These are phyloP conservation scores for Campoletis raptor DNA, from an alignment of 2,888 invertebrate genomes.

Conservation along the genomic window DNA sequence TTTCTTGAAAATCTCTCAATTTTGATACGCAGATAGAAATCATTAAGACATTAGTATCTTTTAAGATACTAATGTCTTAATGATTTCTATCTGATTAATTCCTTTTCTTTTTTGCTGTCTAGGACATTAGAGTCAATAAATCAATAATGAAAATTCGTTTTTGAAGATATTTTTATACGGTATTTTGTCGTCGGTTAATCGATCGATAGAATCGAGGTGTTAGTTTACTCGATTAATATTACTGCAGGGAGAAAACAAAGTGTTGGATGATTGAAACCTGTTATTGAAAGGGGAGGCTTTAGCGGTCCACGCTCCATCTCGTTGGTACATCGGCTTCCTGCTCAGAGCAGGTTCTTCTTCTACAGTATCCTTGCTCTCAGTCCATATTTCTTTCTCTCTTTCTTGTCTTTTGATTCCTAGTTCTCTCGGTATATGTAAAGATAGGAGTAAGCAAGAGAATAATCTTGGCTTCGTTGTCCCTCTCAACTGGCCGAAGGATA, in stretches of 20 bases:
- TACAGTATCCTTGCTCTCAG: slow-evolving; percentile 30
- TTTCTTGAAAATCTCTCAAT: too few relatives aligned
- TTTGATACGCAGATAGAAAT: too few relatives aligned
- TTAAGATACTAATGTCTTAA: too few relatives aligned
- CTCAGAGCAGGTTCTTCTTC: slow-evolving; percentile 64
- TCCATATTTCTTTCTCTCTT: slow-evolving; percentile 23
- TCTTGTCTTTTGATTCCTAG: neutral
- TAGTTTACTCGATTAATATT: slow-evolving; percentile 32
- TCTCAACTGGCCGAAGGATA: slow-evolving; percentile 56
- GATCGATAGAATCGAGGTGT: slow-evolving; percentile 27
- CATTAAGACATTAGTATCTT: too few relatives aligned
- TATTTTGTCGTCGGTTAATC: neutral
- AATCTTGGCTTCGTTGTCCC: slow-evolving; percentile 37
- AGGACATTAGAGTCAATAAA: neutral
- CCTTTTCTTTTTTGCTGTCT: too few relatives aligned
- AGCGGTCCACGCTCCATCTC: slow-evolving; percentile 49
- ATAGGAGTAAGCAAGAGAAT: neutral
- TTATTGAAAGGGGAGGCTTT: slow-evolving; percentile 42
- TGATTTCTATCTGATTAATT: too few relatives aligned
- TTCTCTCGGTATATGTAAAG: neutral
- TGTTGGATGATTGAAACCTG: slow-evolving; percentile 51
- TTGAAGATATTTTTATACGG: neutral
- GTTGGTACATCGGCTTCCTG: slow-evolving; percentile 60
- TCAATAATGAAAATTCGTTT: neutral
- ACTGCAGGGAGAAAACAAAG: slow-evolving; percentile 27